Conservation (phyloP, 1,140 invertebrate species). For the Hormaphis cornu region DNA sequence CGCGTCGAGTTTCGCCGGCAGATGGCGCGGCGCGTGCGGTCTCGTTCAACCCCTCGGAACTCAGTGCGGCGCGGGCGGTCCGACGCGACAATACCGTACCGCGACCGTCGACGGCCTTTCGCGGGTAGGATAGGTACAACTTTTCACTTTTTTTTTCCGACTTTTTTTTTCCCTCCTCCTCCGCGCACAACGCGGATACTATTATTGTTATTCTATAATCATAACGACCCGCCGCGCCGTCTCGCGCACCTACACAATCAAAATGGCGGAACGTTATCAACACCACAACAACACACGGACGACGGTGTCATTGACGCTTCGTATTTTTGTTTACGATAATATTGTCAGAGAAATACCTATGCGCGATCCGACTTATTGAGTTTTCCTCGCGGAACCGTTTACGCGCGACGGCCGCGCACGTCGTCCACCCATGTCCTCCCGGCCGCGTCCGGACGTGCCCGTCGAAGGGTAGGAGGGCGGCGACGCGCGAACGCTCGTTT, state of each 20-base stretch:
- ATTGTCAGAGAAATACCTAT: too few species aligned
- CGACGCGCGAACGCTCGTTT: neutral
- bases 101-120: neutral
- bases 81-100: neutral
- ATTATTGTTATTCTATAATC: too few species aligned
- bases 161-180: neutral
- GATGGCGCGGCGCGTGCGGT: neutral
- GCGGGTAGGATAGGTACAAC: neutral
- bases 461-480: neutral
- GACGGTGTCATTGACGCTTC: slow-evolving; percentile 30
- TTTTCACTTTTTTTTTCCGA: neutral
- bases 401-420: too few species aligned
- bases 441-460: neutral
- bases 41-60: too few species aligned
- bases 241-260: slow-evolving; percentile 32
- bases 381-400: neutral
- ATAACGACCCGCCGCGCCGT: slow-evolving; percentile 13
- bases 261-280: slow-evolving; percentile 32
- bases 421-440: neutral
- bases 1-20: too few species aligned
- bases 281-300: too few species aligned
- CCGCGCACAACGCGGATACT: neutral
- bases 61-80: neutral
- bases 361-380: neutral
- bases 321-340: slow-evolving; percentile 27